Percentiles rank a stretch among this genome's conserved stretches.
Conservation (phyloP, 2,113 vertebrate genomes). For the Hydropotes inermis region DNA sequence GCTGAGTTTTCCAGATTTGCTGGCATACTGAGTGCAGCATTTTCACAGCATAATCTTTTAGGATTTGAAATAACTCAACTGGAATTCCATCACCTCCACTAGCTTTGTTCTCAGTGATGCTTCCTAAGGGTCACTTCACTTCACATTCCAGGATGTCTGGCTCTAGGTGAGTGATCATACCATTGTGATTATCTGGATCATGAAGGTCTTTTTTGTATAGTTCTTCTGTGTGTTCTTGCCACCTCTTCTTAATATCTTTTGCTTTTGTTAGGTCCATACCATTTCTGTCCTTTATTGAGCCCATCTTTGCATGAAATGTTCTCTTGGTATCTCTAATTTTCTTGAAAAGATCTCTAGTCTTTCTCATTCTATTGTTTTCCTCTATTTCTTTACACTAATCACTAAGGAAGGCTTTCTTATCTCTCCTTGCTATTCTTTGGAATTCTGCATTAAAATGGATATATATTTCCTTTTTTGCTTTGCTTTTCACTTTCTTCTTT, state of each 20-base stretch:
- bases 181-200: not conserved
- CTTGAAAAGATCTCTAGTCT: not conserved
- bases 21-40: not conserved
- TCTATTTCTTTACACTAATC: not conserved
- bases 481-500: not conserved
- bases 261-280: not conserved
- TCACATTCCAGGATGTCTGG: not conserved
- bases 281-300: not conserved
- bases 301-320: not conserved
- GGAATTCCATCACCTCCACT: not conserved
- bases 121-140: not conserved
- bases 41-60: not conserved
- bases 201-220: not conserved
- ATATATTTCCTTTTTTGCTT: not conserved
- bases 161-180: not conserved
- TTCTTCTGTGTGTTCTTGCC: not conserved
- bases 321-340: not conserved
- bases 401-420: not conserved
- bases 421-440: not conserved
- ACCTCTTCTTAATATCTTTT: not conserved
- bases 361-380: not conserved
- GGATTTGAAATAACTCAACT: not conserved
- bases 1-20: not conserved
- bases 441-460: not conserved
- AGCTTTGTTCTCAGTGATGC: not conserved